Percentiles rank a stretch among this genome's conserved stretches.
These are phyloP conservation scores for Orchestia grillus DNA, from an alignment of 1,140 invertebrate genomes.

Conservation along the genomic window DNA sequence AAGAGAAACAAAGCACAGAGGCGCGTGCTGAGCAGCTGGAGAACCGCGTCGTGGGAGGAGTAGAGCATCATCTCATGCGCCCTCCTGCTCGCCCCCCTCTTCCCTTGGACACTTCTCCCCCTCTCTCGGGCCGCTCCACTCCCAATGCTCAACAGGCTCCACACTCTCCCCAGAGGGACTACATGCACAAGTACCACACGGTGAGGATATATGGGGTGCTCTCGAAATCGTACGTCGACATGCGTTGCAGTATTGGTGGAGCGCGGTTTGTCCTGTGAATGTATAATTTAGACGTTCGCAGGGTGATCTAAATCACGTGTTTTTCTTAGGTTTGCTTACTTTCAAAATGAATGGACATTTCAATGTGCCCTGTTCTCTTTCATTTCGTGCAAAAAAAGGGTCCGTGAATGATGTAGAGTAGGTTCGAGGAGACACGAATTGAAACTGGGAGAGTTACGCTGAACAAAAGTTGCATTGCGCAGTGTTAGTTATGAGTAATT, in stretches of 20 bases:
- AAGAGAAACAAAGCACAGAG: conserved; percentile 98
- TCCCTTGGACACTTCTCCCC: conserved; percentile 59
- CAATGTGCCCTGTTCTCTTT: too few species aligned
- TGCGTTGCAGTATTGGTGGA: too few species aligned
- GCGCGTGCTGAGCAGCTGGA: conserved; percentile 97
- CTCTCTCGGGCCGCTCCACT: conserved; percentile 80
- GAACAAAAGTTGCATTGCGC: neutral
- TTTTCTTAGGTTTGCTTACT: too few species aligned
- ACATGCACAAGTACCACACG: conserved; percentile 87
- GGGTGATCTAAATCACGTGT: too few species aligned
- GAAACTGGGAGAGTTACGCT: neutral
- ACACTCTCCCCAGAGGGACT: conserved; percentile 83
- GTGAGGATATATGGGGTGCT: conserved; percentile 74
- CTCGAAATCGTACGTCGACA: too few species aligned
- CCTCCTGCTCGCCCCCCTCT: conserved; percentile 30
- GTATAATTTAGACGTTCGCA: too few species aligned
- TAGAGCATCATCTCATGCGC: conserved; percentile 90
- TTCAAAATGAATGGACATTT: too few species aligned
- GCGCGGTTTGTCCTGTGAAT: too few species aligned
- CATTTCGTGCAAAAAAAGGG: neutral
- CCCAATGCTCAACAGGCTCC: conserved; percentile 75
- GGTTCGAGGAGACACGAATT: neutral
- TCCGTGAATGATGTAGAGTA: neutral
- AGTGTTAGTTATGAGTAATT: neutral
- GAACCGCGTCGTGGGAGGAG: conserved; percentile 88